These are phyloP conservation scores for Sebastes kiyomatsui DNA, from an alignment of 2,797 vertebrate species.

Conservation along the genomic window DNA sequence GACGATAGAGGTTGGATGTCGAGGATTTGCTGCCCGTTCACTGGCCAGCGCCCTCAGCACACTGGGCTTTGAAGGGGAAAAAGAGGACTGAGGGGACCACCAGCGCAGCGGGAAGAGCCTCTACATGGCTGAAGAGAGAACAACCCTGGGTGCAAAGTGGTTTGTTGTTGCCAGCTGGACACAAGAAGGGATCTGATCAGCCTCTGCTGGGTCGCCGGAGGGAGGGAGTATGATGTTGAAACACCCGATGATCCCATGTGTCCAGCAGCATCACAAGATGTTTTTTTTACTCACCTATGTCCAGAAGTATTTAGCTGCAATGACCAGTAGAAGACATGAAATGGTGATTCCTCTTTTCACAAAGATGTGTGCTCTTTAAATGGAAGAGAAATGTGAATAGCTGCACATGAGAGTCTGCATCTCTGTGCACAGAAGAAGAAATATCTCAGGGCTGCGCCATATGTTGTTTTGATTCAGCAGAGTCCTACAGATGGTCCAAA, in stretches of 20 bases:
- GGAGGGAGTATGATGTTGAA: neutral
- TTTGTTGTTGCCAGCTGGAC: neutral
- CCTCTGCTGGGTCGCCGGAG: neutral
- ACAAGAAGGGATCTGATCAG: neutral
- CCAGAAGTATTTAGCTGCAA: slow-evolving; percentile 25
- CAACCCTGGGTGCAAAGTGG: neutral
- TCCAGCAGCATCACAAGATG: neutral
- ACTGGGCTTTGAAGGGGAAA: neutral
- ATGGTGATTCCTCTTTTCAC: slow-evolving; percentile 3
- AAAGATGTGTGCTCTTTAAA: slow-evolving; percentile 15
- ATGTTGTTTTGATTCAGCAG: slow-evolving; percentile 77
- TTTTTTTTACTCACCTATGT: neutral
- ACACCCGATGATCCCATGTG: neutral
- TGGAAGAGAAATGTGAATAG: slow-evolving; percentile 23
- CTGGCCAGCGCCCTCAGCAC: neutral
- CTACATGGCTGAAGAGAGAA: neutral
- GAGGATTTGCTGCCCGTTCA: neutral
- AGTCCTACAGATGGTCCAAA: slow-evolving; percentile 79
- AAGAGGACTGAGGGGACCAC: neutral
- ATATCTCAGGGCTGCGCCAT: slow-evolving; percentile 74
- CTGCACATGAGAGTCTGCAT: slow-evolving; percentile 29
- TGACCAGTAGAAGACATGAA: slow-evolving; percentile 6
- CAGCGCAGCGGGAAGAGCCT: neutral
- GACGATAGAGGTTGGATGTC: neutral
- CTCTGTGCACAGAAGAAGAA: slow-evolving; percentile 55